Evolutionary conservation across 2,113 vertebrate genomes (phyloP), one percentile per base, ranked within the genome.

Genomic region (Datnioides undecimradiatus): DNA sequence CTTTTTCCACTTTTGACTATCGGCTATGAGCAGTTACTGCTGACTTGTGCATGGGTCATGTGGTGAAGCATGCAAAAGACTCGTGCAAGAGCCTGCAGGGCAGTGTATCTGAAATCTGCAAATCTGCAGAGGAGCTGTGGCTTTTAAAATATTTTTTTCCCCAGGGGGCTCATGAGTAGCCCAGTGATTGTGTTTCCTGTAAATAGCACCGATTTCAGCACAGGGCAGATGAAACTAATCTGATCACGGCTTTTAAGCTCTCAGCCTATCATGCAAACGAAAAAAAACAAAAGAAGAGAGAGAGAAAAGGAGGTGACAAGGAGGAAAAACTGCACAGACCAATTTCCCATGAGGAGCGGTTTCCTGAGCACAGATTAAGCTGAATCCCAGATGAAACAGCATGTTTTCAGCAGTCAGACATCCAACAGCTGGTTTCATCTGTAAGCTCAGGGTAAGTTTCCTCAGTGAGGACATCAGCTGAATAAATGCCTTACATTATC

Each of bases 401-500:
- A 81, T 81, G 45, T 63, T 80, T 85, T 65, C 54, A 74, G 41
- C 58, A 55, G 23, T 55, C 45, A 59, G 31, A 33, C 19, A 59
- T 73, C 40, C 66, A 60, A 62, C 58, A 46, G 40, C 17, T 38
- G 16, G n/a, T 48, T 69, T 48, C 6, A 7, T 71, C 54, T 67
- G 68, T 58, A n/a, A 23, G 17, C 21, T 70, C 38, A 75, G 40
- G 16, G 13, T 21, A 58, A 73, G 34, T 52, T 45, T 51, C 23
- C 48, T 52, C 23, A 73, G 19, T 33, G n/a, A 21, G 31, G 3
- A 21, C 45, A 58, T 43, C 23, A 43, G 41, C 29, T 66, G 12
- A 57, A 75, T 46, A 73, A 60, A 84, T 10, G 36, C 4, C 96
- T 96, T 92, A 99, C 98, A 0, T 96, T 96, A 79, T 99, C 97